phyloP scores from a whole-genome alignment of 2,888 invertebrate genomes.

The Drosophila prostipennis region DNA sequence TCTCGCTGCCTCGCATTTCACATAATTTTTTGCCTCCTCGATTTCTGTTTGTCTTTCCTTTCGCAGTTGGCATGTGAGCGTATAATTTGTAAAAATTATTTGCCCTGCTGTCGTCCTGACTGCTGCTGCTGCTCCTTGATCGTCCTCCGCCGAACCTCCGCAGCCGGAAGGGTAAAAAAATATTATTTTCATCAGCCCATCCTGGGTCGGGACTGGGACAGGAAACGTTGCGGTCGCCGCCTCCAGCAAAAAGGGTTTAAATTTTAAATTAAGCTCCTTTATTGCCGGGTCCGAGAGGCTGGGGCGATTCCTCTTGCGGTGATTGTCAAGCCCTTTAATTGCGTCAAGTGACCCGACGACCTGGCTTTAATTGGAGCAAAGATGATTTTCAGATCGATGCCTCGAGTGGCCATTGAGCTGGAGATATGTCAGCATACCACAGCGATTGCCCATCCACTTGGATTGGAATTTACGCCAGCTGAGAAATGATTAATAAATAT shows the following conservation, averaged over 20 bases:
- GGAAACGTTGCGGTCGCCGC: constrained; percentile 70
- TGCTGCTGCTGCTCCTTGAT: constrained; percentile 15
- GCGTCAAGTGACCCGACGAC: constrained; percentile 44
- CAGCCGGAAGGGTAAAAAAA: constrained; percentile 52
- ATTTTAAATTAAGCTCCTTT: constrained; percentile 70
- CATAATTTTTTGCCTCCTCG: constrained; percentile 39
- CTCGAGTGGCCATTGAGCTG: constrained; percentile 21
- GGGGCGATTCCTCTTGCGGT: constrained; percentile 9
- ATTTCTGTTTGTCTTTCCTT: constrained; percentile 59
- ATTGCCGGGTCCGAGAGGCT: constrained; percentile 37
- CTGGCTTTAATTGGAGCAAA: constrained; percentile 63
- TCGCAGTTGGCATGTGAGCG: constrained; percentile 70
- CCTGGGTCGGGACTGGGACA: constrained; percentile 51
- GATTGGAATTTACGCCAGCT: not conserved
- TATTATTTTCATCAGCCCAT: constrained; percentile 68
- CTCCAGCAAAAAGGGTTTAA: constrained; percentile 70
- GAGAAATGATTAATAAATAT: constrained; percentile 2
- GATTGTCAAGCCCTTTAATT: constrained; percentile 57
- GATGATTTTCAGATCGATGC: constrained; percentile 57
- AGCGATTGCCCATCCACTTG: constrained; percentile 30
- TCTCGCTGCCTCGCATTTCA: constrained; percentile 30
- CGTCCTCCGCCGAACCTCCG: constrained; percentile 17
- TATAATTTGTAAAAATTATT: constrained; percentile 77
- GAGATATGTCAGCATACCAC: constrained; percentile 7
- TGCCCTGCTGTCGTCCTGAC: constrained; percentile 63